These are phyloP conservation scores for Lasiurus borealis DNA, from an alignment of 2,113 vertebrate genomes.

Conservation along the genomic window DNA sequence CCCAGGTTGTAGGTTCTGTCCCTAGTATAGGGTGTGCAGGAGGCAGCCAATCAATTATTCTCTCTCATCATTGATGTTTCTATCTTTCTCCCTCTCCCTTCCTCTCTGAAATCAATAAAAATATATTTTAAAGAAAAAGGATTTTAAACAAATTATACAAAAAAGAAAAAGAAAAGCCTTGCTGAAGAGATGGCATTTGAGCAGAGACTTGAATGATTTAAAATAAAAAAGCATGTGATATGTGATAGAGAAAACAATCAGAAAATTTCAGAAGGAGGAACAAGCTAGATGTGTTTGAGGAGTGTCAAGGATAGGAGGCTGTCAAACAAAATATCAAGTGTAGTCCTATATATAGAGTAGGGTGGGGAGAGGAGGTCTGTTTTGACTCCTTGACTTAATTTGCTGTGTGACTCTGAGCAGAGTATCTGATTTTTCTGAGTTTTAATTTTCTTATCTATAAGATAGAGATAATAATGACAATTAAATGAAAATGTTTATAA, in stretches of 20 bases:
- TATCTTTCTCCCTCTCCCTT: too few species aligned
- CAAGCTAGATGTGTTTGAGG: conserved; percentile 1
- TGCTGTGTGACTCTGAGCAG: conserved; percentile 29
- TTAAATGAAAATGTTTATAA: conserved; percentile 42
- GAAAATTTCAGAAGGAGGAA: not conserved
- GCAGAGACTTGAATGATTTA: not conserved
- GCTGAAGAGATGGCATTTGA: conserved; percentile 52
- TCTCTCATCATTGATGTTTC: too few species aligned
- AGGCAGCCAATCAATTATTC: too few species aligned
- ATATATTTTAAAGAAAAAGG: too few species aligned
- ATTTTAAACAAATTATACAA: too few species aligned
- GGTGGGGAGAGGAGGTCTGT: not conserved
- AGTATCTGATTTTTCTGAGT: conserved; percentile 11
- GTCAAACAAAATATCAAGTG: not conserved
- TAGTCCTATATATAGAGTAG: too few species aligned
- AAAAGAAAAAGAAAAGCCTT: conserved; percentile 17
- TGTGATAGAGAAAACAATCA: not conserved
- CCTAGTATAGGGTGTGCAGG: too few species aligned
- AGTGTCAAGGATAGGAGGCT: not conserved
- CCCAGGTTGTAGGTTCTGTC: too few species aligned
- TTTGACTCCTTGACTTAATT: conserved; percentile 44
- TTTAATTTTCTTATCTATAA: conserved; percentile 47
- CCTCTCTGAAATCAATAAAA: too few species aligned
- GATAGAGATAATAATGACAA: conserved; percentile 43
- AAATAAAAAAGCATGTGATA: conserved; percentile 34